These are phyloP conservation scores for Micrastur ruficollis DNA, from an alignment of 2,797 vertebrate species.

Conservation along the genomic window DNA sequence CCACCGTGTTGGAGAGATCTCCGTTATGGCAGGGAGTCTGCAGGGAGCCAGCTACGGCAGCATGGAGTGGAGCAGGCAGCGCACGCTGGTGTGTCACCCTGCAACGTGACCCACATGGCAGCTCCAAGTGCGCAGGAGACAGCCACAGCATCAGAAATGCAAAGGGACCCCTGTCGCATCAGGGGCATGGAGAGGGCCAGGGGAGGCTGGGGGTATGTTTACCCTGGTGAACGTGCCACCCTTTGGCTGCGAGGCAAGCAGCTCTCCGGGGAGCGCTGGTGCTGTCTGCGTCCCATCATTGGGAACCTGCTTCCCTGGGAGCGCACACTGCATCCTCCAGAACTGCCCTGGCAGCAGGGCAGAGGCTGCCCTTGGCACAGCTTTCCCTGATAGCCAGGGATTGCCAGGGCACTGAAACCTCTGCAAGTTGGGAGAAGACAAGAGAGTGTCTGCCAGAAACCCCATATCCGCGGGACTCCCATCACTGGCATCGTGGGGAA, in stretches of 20 bases:
- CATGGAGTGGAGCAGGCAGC: background rate
- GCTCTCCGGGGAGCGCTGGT: fast-evolving
- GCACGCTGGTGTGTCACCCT: background rate
- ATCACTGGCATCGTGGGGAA: fast-evolving
- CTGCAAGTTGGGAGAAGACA: background rate
- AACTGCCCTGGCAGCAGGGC: background rate
- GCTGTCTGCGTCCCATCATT: fast-evolving
- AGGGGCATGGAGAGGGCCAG: fast-evolving
- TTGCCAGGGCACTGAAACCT: background rate
- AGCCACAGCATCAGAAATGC: fast-evolving
- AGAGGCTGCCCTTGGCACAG: background rate
- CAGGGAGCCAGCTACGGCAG: background rate
- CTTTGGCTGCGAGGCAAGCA: background rate
- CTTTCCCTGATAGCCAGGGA: fast-evolving
- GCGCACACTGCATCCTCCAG: fast-evolving
- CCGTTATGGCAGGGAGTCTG: fast-evolving
- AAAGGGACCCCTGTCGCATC: background rate
- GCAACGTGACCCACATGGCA: background rate
- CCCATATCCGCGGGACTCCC: background rate
- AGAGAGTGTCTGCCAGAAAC: background rate
- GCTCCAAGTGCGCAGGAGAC: background rate
- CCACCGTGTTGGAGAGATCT: background rate
- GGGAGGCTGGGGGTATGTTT: background rate
- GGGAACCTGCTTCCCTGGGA: background rate
- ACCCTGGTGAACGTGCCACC: fast-evolving